Evolutionary conservation across 2,113 vertebrate species (phyloP), one percentile per base, ranked within the genome.

Genomic region (Uropsilus gracilis): DNA sequence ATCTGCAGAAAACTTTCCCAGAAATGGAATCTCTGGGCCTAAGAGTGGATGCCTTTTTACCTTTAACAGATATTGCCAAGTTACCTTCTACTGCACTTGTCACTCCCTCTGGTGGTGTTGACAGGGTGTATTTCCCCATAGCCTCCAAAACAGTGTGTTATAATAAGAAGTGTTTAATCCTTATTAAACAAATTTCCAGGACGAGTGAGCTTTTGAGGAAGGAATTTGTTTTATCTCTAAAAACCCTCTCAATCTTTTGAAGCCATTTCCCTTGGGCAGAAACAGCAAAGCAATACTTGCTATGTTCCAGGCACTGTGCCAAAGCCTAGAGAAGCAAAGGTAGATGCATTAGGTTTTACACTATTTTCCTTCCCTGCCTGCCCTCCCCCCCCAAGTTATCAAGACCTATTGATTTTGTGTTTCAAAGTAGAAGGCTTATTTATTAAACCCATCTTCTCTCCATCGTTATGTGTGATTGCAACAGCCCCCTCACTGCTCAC

Each of bases 131-230:
- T 7, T 94, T 92, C 50, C 77, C 28, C 12, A 39, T 3, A 32
- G 77, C 86, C 61, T 90, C 77, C 91, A 94, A 77, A 72, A 92
- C 75, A 59, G 30, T 46, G 42, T 76, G 16, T 78, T 80, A 64
- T 78, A 94, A 94, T 80, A 77, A 66, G 92, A 95, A 63, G 64
- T 17, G 82, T 93, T 95, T 94, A 94, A 97, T 94, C 77, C 91
- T 89, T 83, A 78, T 94, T 95, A 89, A 90, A 94, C 69, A 95
- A 77, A 94, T 95, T 90, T 95, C 77, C 57, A 96, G 89, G 86
- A 94, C 95, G 69, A 92, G 86, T 92, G 77, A 90, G 64, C 91
- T 88, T 94, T 94, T 73, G 91, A 95, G 22, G 85, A 90, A 94
- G 86, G 78, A 88, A 90, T 95, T 95, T 95, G 66, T 90, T 94